Evolutionary conservation across 2,797 vertebrate species (phyloP).

Genomic region (Sebastolobus altivelis): DNA sequence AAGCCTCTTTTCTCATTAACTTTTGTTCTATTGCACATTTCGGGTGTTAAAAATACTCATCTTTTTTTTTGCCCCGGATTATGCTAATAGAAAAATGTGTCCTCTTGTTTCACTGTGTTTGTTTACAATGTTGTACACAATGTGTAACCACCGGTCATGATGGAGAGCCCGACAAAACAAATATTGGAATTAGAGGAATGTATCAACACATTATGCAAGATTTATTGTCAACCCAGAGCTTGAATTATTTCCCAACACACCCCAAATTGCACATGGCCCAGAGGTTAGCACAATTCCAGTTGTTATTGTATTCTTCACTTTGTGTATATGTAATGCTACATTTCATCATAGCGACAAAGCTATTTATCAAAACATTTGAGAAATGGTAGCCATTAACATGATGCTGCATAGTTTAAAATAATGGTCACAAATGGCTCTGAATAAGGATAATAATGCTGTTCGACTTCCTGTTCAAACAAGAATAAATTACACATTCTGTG

Average conservation of each 20-base stretch:
- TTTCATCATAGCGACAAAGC: conserved; percentile 32
- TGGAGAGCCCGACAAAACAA: conserved; percentile 17
- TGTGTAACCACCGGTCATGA: conserved; percentile 14
- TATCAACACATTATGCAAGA: conserved; percentile 39
- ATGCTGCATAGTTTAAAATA: conserved; percentile 34
- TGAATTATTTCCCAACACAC: conserved; percentile 38
- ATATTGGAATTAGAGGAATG: conserved; percentile 47
- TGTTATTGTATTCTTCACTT: conserved; percentile 8
- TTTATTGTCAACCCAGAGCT: conserved; percentile 33
- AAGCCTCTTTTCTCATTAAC: not conserved
- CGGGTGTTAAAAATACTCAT: not conserved
- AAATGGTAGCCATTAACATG: conserved; percentile 17
- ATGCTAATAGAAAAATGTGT: not conserved
- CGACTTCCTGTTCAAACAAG: conserved; percentile 33
- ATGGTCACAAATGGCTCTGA: conserved; percentile 42
- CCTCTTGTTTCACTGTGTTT: not conserved
- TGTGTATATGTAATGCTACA: not conserved
- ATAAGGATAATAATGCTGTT: conserved; percentile 34
- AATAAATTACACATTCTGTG: conserved; percentile 20
- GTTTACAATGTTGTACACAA: conserved; percentile 2
- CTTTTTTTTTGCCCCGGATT: not conserved
- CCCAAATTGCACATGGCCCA: conserved; percentile 39
- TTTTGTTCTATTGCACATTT: not conserved
- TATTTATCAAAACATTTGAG: conserved; percentile 34
- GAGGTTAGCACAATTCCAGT: conserved; percentile 35